Evolutionary conservation across 2,797 vertebrate species (phyloP).

Genomic region (Nyctalus aviator): DNA sequence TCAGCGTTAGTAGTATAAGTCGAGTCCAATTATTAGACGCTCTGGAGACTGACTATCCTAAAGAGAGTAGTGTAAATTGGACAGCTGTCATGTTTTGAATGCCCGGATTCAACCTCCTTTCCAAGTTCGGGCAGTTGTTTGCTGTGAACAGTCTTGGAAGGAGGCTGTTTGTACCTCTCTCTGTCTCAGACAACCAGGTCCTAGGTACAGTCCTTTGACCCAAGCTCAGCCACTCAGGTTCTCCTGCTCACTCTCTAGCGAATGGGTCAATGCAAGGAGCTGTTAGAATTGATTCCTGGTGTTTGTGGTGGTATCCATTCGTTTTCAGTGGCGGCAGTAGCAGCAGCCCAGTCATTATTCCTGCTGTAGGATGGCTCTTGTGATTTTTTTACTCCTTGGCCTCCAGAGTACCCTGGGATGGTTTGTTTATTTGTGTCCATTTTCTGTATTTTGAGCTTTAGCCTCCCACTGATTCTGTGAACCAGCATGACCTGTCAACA

Average conservation of each 20-base stretch:
- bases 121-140: neutral
- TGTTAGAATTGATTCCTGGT: neutral
- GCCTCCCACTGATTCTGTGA: neutral
- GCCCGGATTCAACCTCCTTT: neutral
- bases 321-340: neutral
- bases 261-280: neutral
- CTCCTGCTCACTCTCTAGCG: neutral
- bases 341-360: neutral
- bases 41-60: neutral
- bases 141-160: neutral
- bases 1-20: neutral
- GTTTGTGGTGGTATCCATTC: neutral
- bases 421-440: neutral
- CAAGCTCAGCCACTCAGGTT: neutral
- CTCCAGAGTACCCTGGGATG: neutral
- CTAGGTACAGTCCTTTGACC: neutral
- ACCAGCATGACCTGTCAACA: neutral
- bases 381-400: neutral
- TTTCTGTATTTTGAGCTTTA: neutral
- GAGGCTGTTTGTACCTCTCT: neutral
- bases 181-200: too few relatives aligned
- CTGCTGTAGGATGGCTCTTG: neutral
- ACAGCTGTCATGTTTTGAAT: neutral
- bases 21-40: neutral
- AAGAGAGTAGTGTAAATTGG: neutral